Conservation (phyloP, 23 tunicate genomes). For the Styela plicata region DNA sequence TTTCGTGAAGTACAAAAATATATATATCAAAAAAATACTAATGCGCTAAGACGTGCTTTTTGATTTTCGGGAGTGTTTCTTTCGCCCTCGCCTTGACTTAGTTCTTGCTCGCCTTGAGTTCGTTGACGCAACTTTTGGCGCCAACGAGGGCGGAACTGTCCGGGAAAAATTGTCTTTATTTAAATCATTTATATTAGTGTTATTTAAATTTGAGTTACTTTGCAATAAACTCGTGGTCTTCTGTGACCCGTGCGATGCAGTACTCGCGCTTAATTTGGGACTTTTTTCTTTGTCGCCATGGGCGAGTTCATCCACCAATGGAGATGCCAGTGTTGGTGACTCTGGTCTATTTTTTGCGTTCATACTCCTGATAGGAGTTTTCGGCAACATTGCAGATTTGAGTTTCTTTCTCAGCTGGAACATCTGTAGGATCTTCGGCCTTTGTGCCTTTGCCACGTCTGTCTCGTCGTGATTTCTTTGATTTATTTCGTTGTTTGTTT, state of each 20-base stretch:
- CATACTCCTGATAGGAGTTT: not conserved
- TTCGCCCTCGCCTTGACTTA: not conserved
- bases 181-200: not conserved
- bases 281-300: not conserved
- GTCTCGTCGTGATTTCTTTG: not conserved
- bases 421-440: not conserved
- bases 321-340: not conserved
- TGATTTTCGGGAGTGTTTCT: not conserved
- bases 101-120: not conserved
- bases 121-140: not conserved
- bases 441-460: not conserved
- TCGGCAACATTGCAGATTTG: not conserved
- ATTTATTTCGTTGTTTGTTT: not conserved
- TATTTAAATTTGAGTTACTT: not conserved
- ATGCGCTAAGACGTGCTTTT: not conserved
- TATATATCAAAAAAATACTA: not conserved
- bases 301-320: not conserved
- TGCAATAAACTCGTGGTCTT: no score
- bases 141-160: not conserved
- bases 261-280: not conserved
- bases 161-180: not conserved
- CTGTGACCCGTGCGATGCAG: no score
- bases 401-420: constrained; percentile 4
- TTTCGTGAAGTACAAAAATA: not conserved
- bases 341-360: not conserved